Percentiles rank a stretch among this genome's conserved stretches.
phyloP scores from a whole-genome alignment of 1,140 invertebrate genomes.

The Tetranychus cinnabarinus region DNA sequence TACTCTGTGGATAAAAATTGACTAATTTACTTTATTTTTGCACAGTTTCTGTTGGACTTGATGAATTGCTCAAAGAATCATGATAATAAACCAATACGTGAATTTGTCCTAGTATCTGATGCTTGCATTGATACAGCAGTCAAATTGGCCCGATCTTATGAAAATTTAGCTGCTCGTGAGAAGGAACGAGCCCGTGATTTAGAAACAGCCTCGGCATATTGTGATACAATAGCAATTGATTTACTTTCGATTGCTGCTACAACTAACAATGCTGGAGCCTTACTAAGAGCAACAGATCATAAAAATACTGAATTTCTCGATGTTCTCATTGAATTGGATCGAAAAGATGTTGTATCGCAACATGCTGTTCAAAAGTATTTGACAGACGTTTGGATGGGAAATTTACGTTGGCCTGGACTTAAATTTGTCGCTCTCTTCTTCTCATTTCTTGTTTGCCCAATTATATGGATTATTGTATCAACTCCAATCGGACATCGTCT shows the following conservation, averaged over 20 bases:
- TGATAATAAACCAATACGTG: conserved; percentile 84
- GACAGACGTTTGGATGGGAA: conserved; percentile 87
- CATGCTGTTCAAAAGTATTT: conserved; percentile 27
- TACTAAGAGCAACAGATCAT: conserved; percentile 70
- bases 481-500: conserved; percentile 82
- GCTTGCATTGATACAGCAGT: conserved; percentile 94
- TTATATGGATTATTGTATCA: conserved; percentile 87
- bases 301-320: conserved; percentile 83
- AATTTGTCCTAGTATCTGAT: conserved; percentile 84
- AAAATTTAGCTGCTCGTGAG: conserved; percentile 60
- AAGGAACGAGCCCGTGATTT: conserved; percentile 93
- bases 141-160: conserved; percentile 60
- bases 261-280: conserved; percentile 68
- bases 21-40: background rate
- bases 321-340: conserved; percentile 74
- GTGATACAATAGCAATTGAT: conserved; percentile 90
- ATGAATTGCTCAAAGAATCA: conserved; percentile 95
- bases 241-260: conserved; percentile 75
- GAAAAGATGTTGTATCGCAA: conserved; percentile 60
- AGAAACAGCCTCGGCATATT: conserved; percentile 76
- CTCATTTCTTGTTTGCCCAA: conserved; percentile 71
- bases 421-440: conserved; percentile 77
- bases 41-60: conserved; percentile 85
- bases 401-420: conserved; percentile 80
- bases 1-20: background rate